Base-by-base conservation (phyloP, 2,113 vertebrate species). In the Lophius piscatorius region DNA sequence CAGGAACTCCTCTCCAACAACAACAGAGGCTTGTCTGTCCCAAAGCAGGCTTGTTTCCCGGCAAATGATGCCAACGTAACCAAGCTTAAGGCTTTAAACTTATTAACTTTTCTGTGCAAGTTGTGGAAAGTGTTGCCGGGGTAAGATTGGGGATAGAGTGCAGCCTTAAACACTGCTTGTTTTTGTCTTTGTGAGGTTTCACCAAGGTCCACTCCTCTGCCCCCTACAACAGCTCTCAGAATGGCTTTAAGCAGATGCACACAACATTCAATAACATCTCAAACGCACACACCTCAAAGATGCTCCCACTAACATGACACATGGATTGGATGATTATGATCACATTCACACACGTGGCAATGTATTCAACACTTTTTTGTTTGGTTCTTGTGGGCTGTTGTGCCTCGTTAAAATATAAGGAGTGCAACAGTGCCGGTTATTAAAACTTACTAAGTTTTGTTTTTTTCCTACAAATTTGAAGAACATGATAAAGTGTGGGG, bases 71-170 rank as follows among this genome's bases (percentile, higher is more conserved):
- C n/a, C n/a, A n/a, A n/a, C n/a, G n/a, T n/a, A n/a, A n/a, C n/a
- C n/a, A n/a, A n/a, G n/a, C n/a, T n/a, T n/a, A n/a, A n/a, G n/a
- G n/a, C n/a, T n/a, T n/a, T n/a, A n/a, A n/a, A n/a, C n/a, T n/a
- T n/a, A n/a, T n/a, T n/a, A n/a, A n/a, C n/a, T n/a, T n/a, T n/a
- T n/a, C 52, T 60, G 68, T 48, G 65, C 42, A 62, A 50, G 20
- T 34, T 86, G 46, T 84, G 81, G 84, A 83, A 83, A 63, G 56
- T 57, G 86, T 87, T 83, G 84, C 87, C 66, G 17, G 74, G 89
- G 77, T 62, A 90, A 81, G 16, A 28, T 31, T 10, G 12, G 42
- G 63, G 79, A 82, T 62, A 62, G 58, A 80, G 57, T 21, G 35
- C 76, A 86, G 82, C 75, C 63, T 76, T 65, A 82, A 83, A 87